Evolutionary conservation across 1,140 invertebrate genomes (phyloP).

Genomic region (Ruditapes philippinarum): DNA sequence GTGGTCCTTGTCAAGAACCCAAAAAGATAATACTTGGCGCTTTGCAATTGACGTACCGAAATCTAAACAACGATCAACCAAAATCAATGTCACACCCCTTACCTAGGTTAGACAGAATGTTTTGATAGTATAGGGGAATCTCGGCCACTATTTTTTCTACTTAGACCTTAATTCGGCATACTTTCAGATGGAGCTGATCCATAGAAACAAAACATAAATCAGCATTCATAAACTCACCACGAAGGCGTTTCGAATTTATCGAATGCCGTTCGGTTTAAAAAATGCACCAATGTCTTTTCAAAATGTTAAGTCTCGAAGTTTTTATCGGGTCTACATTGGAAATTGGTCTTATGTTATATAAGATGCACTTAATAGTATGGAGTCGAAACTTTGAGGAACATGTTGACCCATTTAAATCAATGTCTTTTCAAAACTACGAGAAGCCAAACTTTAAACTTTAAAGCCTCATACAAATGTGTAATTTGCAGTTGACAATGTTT

Average conservation of each 20-base stretch:
- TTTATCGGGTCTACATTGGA: slow-evolving; percentile 63
- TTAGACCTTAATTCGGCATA: slow-evolving; percentile 67
- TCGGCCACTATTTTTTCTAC: slow-evolving; percentile 41
- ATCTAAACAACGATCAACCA: slow-evolving; percentile 68
- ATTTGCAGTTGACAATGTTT: slow-evolving; percentile 64
- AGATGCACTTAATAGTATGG: slow-evolving; percentile 70
- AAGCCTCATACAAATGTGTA: slow-evolving; percentile 73
- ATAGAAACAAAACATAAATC: slow-evolving; percentile 66
- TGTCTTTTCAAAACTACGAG: slow-evolving; percentile 60
- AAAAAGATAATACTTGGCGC: slow-evolving; percentile 57
- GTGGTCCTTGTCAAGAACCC: slow-evolving; percentile 73
- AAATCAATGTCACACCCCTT: slow-evolving; percentile 44
- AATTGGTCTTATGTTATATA: slow-evolving; percentile 67
- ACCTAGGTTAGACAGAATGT: slow-evolving; percentile 46
- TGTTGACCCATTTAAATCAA: slow-evolving; percentile 58
- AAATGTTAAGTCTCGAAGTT: slow-evolving; percentile 56
- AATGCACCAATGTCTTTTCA: slow-evolving; percentile 71
- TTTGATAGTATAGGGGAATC: slow-evolving; percentile 55
- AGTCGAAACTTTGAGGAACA: slow-evolving; percentile 69
- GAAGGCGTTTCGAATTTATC: slow-evolving; percentile 48
- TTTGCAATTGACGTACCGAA: slow-evolving; percentile 73
- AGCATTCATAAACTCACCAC: slow-evolving; percentile 70
- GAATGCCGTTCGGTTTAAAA: no score
- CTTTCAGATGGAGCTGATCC: slow-evolving; percentile 66
- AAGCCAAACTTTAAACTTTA: slow-evolving; percentile 70